Conservation (phyloP, 2,113 vertebrate species). For the Pygoscelis antarcticus region DNA sequence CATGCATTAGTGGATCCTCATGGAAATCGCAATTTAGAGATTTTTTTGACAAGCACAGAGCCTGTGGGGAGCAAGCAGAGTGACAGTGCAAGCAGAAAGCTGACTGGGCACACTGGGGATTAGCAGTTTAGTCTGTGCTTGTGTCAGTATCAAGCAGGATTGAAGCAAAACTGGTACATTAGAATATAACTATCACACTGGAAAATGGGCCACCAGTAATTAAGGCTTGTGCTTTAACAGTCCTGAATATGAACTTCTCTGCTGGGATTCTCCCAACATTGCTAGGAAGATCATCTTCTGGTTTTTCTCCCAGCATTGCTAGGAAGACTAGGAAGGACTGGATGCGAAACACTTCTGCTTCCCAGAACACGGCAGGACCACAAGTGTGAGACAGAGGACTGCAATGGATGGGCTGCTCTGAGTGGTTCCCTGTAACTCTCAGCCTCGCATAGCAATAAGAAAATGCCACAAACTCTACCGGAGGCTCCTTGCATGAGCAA, state of each 20-base stretch:
- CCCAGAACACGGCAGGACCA: neutral
- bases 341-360: neutral
- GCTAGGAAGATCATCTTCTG: neutral
- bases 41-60: conserved; percentile 15
- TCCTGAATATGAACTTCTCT: neutral
- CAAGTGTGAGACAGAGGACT: neutral
- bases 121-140: conserved; percentile 39
- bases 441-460: neutral
- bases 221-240: neutral
- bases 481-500: neutral
- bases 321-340: neutral
- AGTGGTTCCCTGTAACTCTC: neutral
- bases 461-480: neutral
- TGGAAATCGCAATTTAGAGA: neutral
- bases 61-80: neutral
- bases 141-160: neutral
- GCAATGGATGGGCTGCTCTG: neutral
- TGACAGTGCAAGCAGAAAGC: neutral
- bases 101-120: neutral
- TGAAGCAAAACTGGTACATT: neutral
- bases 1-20: conserved; percentile 70
- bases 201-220: neutral
- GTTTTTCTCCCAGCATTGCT: neutral
- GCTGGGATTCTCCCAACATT: neutral
- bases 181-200: neutral